Percentiles rank a stretch among this genome's conserved stretches.
Conservation (phyloP, 1,140 invertebrate species). For the Drosophila serrata region DNA sequence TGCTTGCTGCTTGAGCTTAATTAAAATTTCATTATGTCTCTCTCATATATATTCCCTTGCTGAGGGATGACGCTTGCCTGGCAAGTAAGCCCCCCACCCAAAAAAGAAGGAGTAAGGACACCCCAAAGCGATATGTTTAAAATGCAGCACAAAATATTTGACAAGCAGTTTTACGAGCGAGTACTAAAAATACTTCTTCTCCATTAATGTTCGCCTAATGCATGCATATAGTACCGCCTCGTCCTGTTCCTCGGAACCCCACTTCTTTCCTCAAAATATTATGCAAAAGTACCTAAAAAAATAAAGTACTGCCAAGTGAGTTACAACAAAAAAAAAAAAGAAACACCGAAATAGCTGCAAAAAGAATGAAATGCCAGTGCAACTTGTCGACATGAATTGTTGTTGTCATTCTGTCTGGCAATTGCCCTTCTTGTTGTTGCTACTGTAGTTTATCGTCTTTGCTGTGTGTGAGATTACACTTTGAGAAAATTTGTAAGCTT, state of each 20-base stretch:
- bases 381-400: slow-evolving; percentile 83
- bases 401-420: slow-evolving; percentile 73
- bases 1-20: slow-evolving; percentile 69
- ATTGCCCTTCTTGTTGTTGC: slow-evolving; percentile 47
- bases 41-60: slow-evolving; percentile 42
- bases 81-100: neutral
- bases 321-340: slow-evolving; percentile 18
- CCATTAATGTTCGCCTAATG: slow-evolving; percentile 47
- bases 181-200: slow-evolving; percentile 76
- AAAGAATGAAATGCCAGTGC: slow-evolving; percentile 61
- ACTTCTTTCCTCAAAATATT: slow-evolving; percentile 2
- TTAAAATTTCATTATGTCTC: slow-evolving; percentile 79
- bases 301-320: slow-evolving; percentile 3
- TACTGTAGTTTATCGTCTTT: slow-evolving; percentile 58
- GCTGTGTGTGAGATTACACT: slow-evolving; percentile 6
- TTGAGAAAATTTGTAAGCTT: neutral
- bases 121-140: slow-evolving; percentile 53
- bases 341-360: slow-evolving; percentile 25
- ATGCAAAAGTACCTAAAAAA: slow-evolving; percentile 17
- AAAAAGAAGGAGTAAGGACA: neutral
- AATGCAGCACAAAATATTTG: slow-evolving; percentile 76
- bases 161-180: slow-evolving; percentile 76
- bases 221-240: slow-evolving; percentile 16
- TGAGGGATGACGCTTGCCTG: slow-evolving; percentile 12
- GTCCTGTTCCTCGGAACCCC: neutral